Evolutionary conservation across 2,797 vertebrate genomes (phyloP), one percentile per base, ranked within the genome.

Genomic region (Chaetophractus vellerosus): DNA sequence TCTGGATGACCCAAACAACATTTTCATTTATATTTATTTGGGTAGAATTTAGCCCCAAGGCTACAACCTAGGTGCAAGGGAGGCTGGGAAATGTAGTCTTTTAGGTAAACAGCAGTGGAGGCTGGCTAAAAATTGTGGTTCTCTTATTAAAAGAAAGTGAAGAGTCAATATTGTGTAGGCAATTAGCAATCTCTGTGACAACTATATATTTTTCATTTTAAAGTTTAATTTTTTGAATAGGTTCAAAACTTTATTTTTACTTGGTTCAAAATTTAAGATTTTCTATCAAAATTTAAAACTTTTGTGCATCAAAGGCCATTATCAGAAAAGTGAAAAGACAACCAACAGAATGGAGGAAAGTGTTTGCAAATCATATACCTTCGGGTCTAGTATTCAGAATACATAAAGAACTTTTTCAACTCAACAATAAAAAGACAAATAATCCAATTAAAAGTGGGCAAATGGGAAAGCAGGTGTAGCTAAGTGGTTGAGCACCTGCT

Each of bases 191-290:
- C 57, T 57, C 50, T 63, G 11, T 72, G 24, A 80, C 24, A 68
- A 26, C 26, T 74, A 36, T 66, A 26, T 68, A 38, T 85, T 96
- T 83, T 61, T 55, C 28, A 79, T 78, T 33, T 88, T 69, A 48
- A 84, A 61, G 31, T 82, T 90, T 88, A 74, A 83, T 50, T 91
- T 15, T 48, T 48, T 50, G 45, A 71, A 63, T 69, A 24, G 24
- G 36, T 95, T 92, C 28, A 52, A 76, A 78, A 81, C 9, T 45
- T 68, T 85, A 38, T 41, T 63, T 78, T 83, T 52, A 83, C 9
- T 80, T 57, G 33, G 10, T 14, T 96, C 28, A 94, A 90, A 95
- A 79, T n/a, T 24, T 0, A 36, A 36, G 74, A 74, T 14, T 41
- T 71, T 41, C 26, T 36, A 12, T 41, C 69, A 71, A 41, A 12